Evolutionary conservation across 2,113 vertebrate genomes (phyloP).

Genomic region (Pristiophorus japonicus): DNA sequence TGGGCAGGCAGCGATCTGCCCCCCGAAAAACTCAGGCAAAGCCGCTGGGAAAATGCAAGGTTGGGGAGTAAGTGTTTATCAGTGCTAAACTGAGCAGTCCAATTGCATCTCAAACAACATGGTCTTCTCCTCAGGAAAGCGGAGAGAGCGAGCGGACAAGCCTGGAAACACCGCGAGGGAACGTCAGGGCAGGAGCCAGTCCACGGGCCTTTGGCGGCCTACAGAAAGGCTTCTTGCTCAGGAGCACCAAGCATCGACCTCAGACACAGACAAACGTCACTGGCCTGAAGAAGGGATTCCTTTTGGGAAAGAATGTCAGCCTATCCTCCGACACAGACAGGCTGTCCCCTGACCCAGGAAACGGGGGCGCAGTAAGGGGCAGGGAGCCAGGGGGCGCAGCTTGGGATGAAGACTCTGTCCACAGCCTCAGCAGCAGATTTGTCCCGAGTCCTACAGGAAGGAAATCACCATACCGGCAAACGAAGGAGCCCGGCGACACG

Average conservation of each 20-base stretch:
- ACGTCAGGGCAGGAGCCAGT: not conserved
- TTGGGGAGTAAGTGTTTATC: not conserved
- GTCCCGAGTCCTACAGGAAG: not conserved
- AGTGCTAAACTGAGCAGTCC: not conserved
- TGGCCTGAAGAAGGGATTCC: not conserved
- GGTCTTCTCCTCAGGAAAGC: not conserved
- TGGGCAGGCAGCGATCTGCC: not conserved
- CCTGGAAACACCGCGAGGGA: not conserved
- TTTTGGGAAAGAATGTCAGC: not conserved
- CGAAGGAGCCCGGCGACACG: not conserved
- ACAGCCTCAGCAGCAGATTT: not conserved
- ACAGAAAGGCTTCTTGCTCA: not conserved
- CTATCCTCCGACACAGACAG: not conserved
- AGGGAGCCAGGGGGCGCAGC: no score
- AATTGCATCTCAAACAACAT: not conserved
- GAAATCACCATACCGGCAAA: no score
- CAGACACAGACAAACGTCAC: not conserved
- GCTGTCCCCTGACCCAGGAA: not conserved
- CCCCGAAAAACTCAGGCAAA: not conserved
- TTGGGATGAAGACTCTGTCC: accelerated
- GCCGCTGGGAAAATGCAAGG: not conserved
- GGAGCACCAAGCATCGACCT: not conserved
- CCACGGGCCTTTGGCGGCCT: not conserved
- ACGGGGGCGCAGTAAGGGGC: not conserved
- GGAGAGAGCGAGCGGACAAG: not conserved